These are phyloP conservation scores for Procambarus virginalis DNA, from an alignment of 1,140 invertebrate species.

Conservation along the genomic window DNA sequence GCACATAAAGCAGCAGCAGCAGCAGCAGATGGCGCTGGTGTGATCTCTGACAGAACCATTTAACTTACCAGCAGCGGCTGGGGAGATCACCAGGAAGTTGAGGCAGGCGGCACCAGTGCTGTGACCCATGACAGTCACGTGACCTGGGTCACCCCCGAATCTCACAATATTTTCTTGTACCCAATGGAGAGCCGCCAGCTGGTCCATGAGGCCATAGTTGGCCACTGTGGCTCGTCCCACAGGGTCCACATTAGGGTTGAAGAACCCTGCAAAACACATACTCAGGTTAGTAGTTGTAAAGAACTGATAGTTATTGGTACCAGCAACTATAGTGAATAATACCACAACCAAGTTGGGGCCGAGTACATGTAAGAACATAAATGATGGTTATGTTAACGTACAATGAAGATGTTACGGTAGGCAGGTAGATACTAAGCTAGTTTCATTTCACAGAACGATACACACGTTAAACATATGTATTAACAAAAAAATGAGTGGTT, in stretches of 20 bases:
- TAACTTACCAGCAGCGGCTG: conserved; percentile 39
- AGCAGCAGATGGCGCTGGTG: too few relatives aligned
- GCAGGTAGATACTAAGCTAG: too few relatives aligned
- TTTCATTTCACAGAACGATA: too few relatives aligned
- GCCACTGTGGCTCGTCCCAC: conserved; percentile 83
- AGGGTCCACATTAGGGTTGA: conserved; percentile 89
- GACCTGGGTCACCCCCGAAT: conserved; percentile 91
- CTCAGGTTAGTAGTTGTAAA: neutral
- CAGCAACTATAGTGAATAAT: neutral
- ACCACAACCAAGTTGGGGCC: neutral
- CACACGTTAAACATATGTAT: too few relatives aligned
- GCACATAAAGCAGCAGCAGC: too few relatives aligned
- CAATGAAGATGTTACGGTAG: too few relatives aligned
- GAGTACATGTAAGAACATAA: too few relatives aligned
- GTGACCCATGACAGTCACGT: conserved; percentile 92
- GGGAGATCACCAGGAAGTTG: conserved; percentile 83
- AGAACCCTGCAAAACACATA: conserved; percentile 81
- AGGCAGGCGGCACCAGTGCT: conserved; percentile 94
- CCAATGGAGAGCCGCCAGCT: conserved; percentile 94
- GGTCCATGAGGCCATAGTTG: conserved; percentile 96
- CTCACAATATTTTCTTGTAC: conserved; percentile 91
- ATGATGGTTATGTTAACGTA: too few relatives aligned
- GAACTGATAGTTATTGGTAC: neutral
- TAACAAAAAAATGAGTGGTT: too few relatives aligned
- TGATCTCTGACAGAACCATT: too few relatives aligned